Evolutionary conservation across 2,797 vertebrate genomes (phyloP), one percentile per base, ranked within the genome.

Genomic region (Okamejei kenojei): DNA sequence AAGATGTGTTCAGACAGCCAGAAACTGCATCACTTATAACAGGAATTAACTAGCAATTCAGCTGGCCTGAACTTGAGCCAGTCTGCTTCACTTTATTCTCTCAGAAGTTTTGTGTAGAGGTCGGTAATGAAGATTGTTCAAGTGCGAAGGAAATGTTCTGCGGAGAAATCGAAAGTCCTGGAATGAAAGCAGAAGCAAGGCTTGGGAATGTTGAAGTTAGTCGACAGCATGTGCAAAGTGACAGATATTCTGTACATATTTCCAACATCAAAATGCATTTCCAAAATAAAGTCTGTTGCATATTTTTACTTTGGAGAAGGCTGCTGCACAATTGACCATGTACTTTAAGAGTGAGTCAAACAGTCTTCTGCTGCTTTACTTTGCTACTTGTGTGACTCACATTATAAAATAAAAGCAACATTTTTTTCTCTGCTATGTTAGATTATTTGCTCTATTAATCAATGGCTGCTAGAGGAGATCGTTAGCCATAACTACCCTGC

Each of bases 201-300:
- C 61, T 68, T 88, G n/a, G n/a, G 63, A 88, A 88, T 88, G 84
- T 88, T 35, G 84, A 68, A 68, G 61, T 35, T 19, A 21, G 84
- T 23, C 9, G 61, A 68, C 63, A 21, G 61, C 68, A 88, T 68
- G 84, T 88, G 84, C 84, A 88, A 68, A 88, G 63, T 88, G 63
- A 63, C 84, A 88, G 84, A 21, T 88, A 19, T 17, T 88, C 32
- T 68, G 61, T 88, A 32, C 68, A n/a, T 8, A 68, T 21, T 68
- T 68, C n/a, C 84, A 88, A 68, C 29, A 26, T 63, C 82, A 88
- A 88, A 63, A 68, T 68, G 65, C 63, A 88, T 17, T 26, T 68
- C 61, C 17, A 68, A 88, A 88, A 68, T 68, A n/a, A 88, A 88
- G 15, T 35, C 63, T 88, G 84, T 88, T 32, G 8, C 63, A 17